Conservation (phyloP, 2,113 vertebrate species). For the Oreochromis niloticus region DNA sequence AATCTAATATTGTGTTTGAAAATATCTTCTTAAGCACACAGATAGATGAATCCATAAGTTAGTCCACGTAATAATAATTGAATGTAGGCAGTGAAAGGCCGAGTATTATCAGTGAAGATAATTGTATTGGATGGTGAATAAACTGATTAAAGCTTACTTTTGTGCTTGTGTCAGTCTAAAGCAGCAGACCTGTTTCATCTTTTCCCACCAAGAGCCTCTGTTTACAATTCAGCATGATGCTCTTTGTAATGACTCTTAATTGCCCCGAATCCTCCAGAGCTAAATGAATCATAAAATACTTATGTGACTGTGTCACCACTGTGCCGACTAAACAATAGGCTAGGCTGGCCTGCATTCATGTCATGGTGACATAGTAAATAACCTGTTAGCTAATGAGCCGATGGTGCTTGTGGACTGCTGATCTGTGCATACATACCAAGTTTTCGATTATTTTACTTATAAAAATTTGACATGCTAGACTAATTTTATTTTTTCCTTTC, state of each 20-base stretch:
- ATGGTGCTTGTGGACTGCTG: background rate
- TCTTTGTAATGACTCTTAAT: conserved; percentile 57
- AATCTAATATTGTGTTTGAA: background rate
- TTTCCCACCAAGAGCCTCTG: conserved; percentile 4
- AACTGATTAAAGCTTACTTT: conserved; percentile 42
- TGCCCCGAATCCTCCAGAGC: conserved; percentile 32
- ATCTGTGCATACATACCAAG: background rate
- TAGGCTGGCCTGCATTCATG: conserved; percentile 15
- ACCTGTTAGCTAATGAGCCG: conserved; percentile 40
- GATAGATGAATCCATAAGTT: background rate
- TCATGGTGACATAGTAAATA: conserved; percentile 23
- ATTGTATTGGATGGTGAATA: conserved; percentile 9
- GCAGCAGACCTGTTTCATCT: conserved; percentile 39
- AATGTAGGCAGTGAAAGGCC: background rate
- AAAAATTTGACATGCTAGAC: background rate
- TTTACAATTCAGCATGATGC: conserved; percentile 55
- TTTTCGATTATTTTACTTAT: background rate
- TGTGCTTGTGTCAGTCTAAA: conserved; percentile 30
- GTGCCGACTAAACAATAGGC: conserved; percentile 52
- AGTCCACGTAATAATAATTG: background rate
- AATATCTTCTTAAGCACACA: background rate
- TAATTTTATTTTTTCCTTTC: background rate
- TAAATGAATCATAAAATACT: conserved; percentile 64
- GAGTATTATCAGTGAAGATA: conserved; percentile 7
- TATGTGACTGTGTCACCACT: conserved; percentile 19